Percentiles rank a stretch among this genome's conserved stretches.
Evolutionary conservation across 2,797 vertebrate genomes (phyloP).

Genomic region (Podarcis siculus): DNA sequence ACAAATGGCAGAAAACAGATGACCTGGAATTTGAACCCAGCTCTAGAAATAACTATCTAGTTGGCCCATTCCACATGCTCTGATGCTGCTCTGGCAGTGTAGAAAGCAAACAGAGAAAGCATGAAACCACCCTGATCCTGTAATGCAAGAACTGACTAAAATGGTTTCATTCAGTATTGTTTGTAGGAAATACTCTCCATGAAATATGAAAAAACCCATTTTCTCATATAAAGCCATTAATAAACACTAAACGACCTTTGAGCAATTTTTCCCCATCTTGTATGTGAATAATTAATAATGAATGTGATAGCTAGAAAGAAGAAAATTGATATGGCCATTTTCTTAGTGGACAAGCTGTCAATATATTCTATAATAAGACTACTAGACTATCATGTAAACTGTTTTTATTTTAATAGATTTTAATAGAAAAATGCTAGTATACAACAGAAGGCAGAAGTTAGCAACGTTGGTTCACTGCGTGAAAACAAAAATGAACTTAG

Average conservation of each 20-base stretch:
- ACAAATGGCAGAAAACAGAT: too few relatives aligned
- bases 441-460: conserved; percentile 5
- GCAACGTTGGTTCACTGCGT: neutral
- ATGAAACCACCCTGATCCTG: neutral
- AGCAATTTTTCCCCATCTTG: too few relatives aligned
- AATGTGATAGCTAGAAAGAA: neutral
- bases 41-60: too few relatives aligned
- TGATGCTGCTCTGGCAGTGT: neutral
- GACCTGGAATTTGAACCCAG: too few relatives aligned
- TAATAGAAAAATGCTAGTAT: conserved; percentile 25
- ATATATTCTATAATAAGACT: neutral
- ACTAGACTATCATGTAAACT: neutral
- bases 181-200: neutral
- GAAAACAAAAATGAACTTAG: conserved; percentile 3
- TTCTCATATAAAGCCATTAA: conserved; percentile 16
- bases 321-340: conserved; percentile 28
- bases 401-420: conserved; percentile 14
- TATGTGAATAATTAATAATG: neutral
- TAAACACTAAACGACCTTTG: too few relatives aligned
- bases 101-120: neutral
- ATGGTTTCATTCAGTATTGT: conserved; percentile 18
- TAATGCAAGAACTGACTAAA: neutral
- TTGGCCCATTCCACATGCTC: neutral
- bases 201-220: conserved; percentile 1
- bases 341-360: neutral